phyloP scores from a whole-genome alignment of 2,113 vertebrate genomes.

The Henicopernis longicauda region DNA sequence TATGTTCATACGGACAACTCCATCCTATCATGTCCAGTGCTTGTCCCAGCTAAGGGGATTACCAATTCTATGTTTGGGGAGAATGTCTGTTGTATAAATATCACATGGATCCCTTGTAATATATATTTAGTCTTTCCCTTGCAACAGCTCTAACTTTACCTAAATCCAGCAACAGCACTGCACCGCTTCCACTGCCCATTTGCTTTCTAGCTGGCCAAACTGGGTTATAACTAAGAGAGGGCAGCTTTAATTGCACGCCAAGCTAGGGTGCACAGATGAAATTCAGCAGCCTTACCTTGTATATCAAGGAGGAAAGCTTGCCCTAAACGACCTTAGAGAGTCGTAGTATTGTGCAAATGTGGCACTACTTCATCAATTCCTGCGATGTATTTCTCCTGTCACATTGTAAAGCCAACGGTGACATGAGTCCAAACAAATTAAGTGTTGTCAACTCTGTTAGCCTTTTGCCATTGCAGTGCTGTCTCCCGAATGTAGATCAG shows the following conservation, averaged over 20 bases:
- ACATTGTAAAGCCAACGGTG: slow-evolving; percentile 37
- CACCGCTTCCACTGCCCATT: not conserved
- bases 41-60: not conserved
- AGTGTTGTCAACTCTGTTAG: not conserved
- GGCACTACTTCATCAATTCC: slow-evolving; percentile 4
- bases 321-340: not conserved
- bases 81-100: not conserved
- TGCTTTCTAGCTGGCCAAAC: not conserved
- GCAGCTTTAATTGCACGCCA: not conserved
- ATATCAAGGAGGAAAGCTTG: not conserved
- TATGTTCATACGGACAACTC: not conserved
- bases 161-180: not conserved
- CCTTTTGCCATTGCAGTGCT: slow-evolving; percentile 10
- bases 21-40: not conserved
- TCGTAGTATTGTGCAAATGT: not conserved
- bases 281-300: not conserved
- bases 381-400: not conserved
- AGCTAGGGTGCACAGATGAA: not conserved
- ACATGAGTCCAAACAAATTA: slow-evolving; percentile 60
- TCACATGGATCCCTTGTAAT: not conserved
- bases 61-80: not conserved
- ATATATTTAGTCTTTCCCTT: not conserved
- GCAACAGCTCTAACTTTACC: not conserved
- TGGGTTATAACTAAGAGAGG: not conserved
- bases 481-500: slow-evolving; percentile 30